Base-by-base conservation (phyloP, 2,888 invertebrate genomes). In the Harmothoe impar region DNA sequence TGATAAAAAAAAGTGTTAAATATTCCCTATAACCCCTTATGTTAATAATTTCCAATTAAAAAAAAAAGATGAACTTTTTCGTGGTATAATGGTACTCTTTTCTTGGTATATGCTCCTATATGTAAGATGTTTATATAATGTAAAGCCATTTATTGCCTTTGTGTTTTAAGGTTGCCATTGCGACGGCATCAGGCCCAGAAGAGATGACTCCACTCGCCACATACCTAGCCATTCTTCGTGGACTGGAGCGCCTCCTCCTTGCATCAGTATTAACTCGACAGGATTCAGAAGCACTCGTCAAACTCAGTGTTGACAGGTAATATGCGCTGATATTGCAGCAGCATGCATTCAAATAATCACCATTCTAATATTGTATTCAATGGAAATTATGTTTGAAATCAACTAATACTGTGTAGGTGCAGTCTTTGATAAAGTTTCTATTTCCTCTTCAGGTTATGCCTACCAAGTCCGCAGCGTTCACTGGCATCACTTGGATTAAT, bases 401-500 rank as follows among this genome's bases (percentile, higher is more conserved):
- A 43, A 43, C 10, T 43, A 3, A 43, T 43, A 10, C 3, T 10
- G 10, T 43, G 10, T 43, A 7, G 43, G 3, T 43, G 43, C 43
- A 43, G 43, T 43, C 43, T 43, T 3, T 10, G 5, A 43, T 43
- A 43, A 43, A 43, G 23, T 54, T 62, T 52, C n/a, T 77, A 52
- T 77, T 17, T 77, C 31, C 17, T 10, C 20, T 86, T 15, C 92
- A 96, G 96, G 90, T 93, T 98, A 94, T 97, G 97, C 94, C 96
- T 97, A 94, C 97, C 97, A 89, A 97, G 97, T 96, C 97, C 97
- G 86, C 96, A 97, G 93, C 92, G 96, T 94, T 97, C 97, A 89
- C 96, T 98, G 93, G 97, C 97, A 92, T 97, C 97, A 23, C 96
- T 97, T 92, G 97, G 98, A 94, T 96, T 98, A 90, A 96, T 98